Evolutionary conservation across 2,113 vertebrate species (phyloP).

Genomic region (Origma solitaria): DNA sequence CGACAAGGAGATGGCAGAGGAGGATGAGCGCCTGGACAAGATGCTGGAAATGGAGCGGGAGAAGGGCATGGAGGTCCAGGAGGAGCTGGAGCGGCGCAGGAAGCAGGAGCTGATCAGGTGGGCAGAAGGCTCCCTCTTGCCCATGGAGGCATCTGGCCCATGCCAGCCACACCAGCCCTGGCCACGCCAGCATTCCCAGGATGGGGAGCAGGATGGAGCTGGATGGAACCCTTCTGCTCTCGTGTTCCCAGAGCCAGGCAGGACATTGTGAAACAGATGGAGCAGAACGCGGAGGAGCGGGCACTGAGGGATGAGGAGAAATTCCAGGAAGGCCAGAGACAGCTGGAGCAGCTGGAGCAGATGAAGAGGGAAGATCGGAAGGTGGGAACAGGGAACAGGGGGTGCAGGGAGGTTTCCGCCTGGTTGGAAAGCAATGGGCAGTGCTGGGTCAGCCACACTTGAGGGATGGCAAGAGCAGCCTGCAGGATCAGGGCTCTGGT

Average conservation of each 20-base stretch:
- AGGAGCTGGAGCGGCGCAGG: neutral
- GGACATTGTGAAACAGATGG: neutral
- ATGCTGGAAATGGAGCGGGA: neutral
- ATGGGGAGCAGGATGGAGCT: neutral
- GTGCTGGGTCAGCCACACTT: neutral
- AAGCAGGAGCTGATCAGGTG: neutral
- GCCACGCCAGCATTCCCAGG: accelerated
- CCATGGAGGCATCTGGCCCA: neutral
- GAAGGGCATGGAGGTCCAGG: neutral
- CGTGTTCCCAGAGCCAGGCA: neutral
- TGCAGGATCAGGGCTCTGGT: neutral
- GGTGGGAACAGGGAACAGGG: neutral
- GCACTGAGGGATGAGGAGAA: neutral
- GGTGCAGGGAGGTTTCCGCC: neutral
- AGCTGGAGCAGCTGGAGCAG: neutral
- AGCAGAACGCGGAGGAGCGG: neutral
- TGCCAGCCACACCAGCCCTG: neutral
- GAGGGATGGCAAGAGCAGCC: neutral
- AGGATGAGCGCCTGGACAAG: neutral
- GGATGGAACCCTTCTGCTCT: neutral
- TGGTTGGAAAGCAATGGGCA: neutral
- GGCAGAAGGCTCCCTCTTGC: neutral
- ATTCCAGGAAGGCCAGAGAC: neutral
- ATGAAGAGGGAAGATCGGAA: neutral
- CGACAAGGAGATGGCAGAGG: neutral